Evolutionary conservation across 2,113 vertebrate genomes (phyloP), one percentile per base, ranked within the genome.

Genomic region (Pao palembangensis): DNA sequence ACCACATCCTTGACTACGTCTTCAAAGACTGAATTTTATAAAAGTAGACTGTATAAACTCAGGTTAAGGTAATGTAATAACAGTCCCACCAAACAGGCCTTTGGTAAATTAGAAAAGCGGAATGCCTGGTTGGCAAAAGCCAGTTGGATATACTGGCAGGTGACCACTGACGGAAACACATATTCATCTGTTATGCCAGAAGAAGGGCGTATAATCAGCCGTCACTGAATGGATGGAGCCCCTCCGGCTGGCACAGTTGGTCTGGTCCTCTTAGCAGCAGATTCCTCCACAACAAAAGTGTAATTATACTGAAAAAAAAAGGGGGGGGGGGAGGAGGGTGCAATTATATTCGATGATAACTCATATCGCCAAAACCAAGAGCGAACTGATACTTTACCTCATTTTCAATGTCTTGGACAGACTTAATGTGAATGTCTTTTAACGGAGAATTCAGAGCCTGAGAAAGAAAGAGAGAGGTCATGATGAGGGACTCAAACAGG

Each of bases 391-490:
- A 53, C 3, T 81, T 31, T 69, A 94, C 94, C 91, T 96, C 94
- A 4, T 90, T 89, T 67, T 95, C 93, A 21, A 95, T 95, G 46
- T 95, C 94, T 0, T 91, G 90, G 1, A 93, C 63, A 0, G 94
- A 94, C 64, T 95, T 96, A n/a, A 96, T 93, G 0, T 77, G 87
- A 19, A 95, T 87, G 58, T 91, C 87, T 52, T 54, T 87, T 1
- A 83, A 71, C 19, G 79, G 87, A 18, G 82, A 66, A 60, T 77
- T 88, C 5, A 87, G 58, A 51, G 23, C 42, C 85, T 83, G 12
- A 44, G 23, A 65, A 20, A 65, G 42, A 67, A 8, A 62, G 8
- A 8, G 18, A 56, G 43, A 17, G 25, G 6, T 17, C 6, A 47
- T 2, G 44, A 47, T 3, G n/a, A 47, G 15, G 44, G 15, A 47